phyloP scores from a whole-genome alignment of 2,797 vertebrate species.

The Poeciliopsis turneri region DNA sequence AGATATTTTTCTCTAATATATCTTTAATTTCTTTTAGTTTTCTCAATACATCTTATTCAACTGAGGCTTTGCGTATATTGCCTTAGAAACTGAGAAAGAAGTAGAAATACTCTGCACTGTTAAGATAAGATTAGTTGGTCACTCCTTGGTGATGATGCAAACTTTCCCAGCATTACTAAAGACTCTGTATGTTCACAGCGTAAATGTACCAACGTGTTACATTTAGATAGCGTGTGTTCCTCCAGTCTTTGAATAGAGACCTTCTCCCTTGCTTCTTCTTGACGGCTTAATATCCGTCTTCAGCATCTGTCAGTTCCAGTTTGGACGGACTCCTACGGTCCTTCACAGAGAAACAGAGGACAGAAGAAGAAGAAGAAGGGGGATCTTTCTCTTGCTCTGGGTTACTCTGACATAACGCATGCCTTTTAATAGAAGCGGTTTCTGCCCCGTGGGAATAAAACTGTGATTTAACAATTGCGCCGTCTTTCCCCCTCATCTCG shows the following conservation, averaged over 20 bases:
- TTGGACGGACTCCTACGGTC: background rate
- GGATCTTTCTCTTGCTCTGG: constrained; percentile 14
- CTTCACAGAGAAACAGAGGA: constrained; percentile 4
- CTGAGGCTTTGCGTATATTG: background rate
- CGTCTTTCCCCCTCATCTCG: constrained; percentile 24
- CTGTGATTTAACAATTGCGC: constrained; percentile 33
- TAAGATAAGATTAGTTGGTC: background rate
- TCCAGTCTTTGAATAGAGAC: background rate
- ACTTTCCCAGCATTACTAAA: background rate
- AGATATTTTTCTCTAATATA: background rate
- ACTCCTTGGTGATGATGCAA: background rate
- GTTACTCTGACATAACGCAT: constrained; percentile 17
- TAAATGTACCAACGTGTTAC: background rate
- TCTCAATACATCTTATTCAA: too few relatives aligned
- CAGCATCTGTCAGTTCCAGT: constrained; percentile 34
- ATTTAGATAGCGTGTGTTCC: background rate
- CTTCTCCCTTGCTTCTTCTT: constrained; percentile 22
- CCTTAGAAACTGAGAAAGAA: background rate
- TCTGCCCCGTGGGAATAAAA: constrained; percentile 21
- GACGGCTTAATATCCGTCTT: constrained; percentile 36
- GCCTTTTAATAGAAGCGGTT: constrained; percentile 21
- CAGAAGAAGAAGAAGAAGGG: background rate
- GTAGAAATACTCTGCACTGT: background rate
- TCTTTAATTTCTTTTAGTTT: background rate
- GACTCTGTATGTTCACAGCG: background rate